Evolutionary conservation across 2,113 vertebrate genomes (phyloP), one percentile per base, ranked within the genome.

Genomic region (Glareola pratincola): DNA sequence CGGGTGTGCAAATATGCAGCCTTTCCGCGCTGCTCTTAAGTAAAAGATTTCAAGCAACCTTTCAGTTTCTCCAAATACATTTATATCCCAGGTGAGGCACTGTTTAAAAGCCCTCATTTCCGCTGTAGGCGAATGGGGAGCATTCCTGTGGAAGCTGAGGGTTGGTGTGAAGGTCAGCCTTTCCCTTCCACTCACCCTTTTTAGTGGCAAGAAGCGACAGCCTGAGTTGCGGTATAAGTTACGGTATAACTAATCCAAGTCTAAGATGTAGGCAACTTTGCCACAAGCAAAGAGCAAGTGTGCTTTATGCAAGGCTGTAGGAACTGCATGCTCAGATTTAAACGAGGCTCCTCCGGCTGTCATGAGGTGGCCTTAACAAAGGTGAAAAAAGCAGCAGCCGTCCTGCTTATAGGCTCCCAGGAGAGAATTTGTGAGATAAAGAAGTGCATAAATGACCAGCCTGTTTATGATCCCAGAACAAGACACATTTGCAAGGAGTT

Each of bases 231-330:
- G 7, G 21, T 81, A 3, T 34, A 36, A 80, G 18, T 67, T 59
- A 30, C 0, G 7, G 24, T 78, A 3, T 34, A 36, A 64, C 21
- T 74, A 54, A 72, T 32, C 22, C 51, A 59, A 71, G 18, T 9
- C 64, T 56, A 73, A 78, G 76, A 3, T 15, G 43, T 27, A 21
- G 36, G 56, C 22, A 56, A 10, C 60, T 81, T 62, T 47, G 26
- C 36, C 56, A 26, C 26, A 24, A 21, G 64, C 39, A 37, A 60
- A 64, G 48, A 75, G 57, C 47, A 45, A 6, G 10, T 4, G 22
- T 79, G 29, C 34, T 79, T 85, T 66, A 37, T 64, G 57, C 0
- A 0, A 15, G 0, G 0, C 66, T 43, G n/a, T 45, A 36, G n/a
- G 43, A 15, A 56, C 34, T 41, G 56, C 6, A 2, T 7, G 4